These are phyloP conservation scores for Spatulosminthurus flaviceps DNA, from an alignment of 2,888 invertebrate species.

Conservation along the genomic window DNA sequence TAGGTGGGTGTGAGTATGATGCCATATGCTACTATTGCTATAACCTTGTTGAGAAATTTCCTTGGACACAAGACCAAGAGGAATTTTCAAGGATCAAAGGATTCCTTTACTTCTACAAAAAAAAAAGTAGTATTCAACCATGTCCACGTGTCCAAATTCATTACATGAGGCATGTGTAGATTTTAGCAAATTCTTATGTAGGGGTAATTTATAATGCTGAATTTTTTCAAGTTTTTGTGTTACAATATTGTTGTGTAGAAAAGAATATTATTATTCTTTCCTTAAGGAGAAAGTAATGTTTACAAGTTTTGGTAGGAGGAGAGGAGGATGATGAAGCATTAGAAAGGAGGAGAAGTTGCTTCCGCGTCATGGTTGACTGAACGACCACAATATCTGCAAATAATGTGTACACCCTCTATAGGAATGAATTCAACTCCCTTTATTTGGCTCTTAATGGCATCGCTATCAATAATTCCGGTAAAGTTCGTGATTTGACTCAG, in stretches of 20 bases:
- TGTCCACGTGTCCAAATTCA: too few relatives aligned
- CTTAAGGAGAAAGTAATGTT: not conserved
- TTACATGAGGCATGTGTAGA: too few relatives aligned
- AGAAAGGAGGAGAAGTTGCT: constrained; percentile 7
- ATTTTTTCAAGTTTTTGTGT: too few relatives aligned
- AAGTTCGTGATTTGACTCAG: constrained; percentile 48
- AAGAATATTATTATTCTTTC: too few relatives aligned
- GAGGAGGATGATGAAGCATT: not conserved
- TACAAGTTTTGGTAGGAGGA: not conserved
- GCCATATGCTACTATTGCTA: constrained; percentile 38
- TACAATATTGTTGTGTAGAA: too few relatives aligned
- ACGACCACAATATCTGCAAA: constrained; percentile 46
- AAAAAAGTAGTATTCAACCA: too few relatives aligned
- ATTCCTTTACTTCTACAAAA: too few relatives aligned
- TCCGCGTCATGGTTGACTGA: constrained; percentile 42
- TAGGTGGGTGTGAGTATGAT: constrained; percentile 39
- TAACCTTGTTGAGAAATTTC: not conserved
- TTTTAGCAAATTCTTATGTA: too few relatives aligned
- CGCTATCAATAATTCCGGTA: constrained; percentile 52
- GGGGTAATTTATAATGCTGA: too few relatives aligned
- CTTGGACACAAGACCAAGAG: too few relatives aligned
- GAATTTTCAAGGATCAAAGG: not conserved
- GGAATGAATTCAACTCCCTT: constrained; percentile 32
- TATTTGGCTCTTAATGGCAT: constrained; percentile 52
- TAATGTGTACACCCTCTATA: constrained; percentile 19